These are phyloP conservation scores for Leucopsar rothschildi DNA, from an alignment of 2,113 vertebrate species.

Conservation along the genomic window DNA sequence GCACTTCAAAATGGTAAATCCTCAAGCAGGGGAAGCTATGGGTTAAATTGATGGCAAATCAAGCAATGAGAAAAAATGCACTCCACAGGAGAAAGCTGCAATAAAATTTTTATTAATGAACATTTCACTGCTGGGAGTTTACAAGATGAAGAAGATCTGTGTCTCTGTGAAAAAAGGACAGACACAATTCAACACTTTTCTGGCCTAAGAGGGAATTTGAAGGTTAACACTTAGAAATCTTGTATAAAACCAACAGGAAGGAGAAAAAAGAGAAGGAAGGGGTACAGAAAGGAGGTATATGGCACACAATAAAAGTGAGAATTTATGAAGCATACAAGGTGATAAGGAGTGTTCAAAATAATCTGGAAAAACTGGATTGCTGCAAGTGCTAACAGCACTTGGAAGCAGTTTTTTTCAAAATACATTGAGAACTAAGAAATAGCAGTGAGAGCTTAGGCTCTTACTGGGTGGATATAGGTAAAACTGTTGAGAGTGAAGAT, in stretches of 20 bases:
- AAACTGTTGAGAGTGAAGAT: neutral
- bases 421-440: neutral
- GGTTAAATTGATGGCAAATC: neutral
- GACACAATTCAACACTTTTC: neutral
- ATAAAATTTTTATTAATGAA: neutral
- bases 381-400: neutral
- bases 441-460: neutral
- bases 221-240: neutral
- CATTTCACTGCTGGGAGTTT: neutral
- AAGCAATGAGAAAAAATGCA: neutral
- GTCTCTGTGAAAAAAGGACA: neutral
- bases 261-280: neutral
- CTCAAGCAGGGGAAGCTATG: neutral
- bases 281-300: neutral
- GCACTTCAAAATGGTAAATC: neutral
- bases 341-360: conserved; percentile 3
- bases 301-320: neutral
- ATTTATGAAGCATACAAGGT: conserved; percentile 11
- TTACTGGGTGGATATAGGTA: neutral
- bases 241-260: neutral
- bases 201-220: neutral
- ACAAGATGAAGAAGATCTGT: neutral
- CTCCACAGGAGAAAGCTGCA: neutral
- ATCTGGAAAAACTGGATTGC: conserved; percentile 23
- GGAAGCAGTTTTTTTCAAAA: neutral